Conservation (phyloP, 2,888 invertebrate species). For the Ommatoiulus sabulosus region DNA sequence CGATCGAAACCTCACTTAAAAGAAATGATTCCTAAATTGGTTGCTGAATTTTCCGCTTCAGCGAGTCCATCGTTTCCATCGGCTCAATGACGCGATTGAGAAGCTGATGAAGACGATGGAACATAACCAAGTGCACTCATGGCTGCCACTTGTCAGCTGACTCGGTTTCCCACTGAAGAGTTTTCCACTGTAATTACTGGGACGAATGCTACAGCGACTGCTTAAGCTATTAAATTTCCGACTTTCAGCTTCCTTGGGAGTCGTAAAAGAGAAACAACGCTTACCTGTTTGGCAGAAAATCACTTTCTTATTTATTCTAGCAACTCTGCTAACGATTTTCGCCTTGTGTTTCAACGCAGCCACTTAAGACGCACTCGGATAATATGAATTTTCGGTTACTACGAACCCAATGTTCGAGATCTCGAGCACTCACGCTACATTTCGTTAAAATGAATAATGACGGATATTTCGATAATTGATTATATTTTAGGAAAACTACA, state of each 20-base stretch:
- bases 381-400: no score
- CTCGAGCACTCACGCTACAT: no score
- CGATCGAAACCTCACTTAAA: not conserved
- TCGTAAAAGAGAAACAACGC: no score
- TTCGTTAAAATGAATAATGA: no score
- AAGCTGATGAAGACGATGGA: not conserved
- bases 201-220: not conserved
- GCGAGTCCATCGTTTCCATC: not conserved
- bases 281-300: no score
- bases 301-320: no score
- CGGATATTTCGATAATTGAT: no score
- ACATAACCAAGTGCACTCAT: not conserved
- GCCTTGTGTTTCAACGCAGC: no score
- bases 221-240: not conserved
- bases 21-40: constrained; percentile 15
- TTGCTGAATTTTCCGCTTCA: not conserved
- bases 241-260: not conserved
- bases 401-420: no score
- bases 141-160: not conserved
- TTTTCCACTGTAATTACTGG: not conserved
- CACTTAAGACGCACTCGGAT: no score
- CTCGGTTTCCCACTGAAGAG: not conserved
- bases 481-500: no score
- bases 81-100: not conserved
- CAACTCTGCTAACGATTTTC: no score